Base-by-base conservation (phyloP, 2,888 invertebrate species). In the Gasteruption jaculator region DNA sequence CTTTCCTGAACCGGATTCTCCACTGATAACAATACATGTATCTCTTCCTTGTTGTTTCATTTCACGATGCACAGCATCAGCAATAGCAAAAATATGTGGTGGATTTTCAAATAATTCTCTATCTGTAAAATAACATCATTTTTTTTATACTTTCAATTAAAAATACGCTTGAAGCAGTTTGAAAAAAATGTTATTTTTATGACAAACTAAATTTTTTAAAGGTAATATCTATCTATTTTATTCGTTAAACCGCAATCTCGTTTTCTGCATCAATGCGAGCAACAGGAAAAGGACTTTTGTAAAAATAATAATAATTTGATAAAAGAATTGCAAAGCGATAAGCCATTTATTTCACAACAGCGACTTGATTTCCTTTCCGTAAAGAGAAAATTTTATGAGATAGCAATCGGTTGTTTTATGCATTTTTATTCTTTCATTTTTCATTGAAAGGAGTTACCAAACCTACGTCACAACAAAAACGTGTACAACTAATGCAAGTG, bases 51-150 rank as follows among this genome's bases (percentile, higher is more conserved):
- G 79, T 65, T 95, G 86, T 67, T 94, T 86, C 78, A 99, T 87
- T 45, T 91, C 86, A 70, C 90, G 83, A 71, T 97, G 95, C 34
- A 95, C 94, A 5, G 92, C 86, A 71, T 99, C 97, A 2, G 96
- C 95, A 44, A 97, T 87, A n/a, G 97, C 95, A 73, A 90, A 97
- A 53, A 97, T 90, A 69, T 99, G 97, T 0, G 97, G 97, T 0
- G 89, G 83, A 62, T 96, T 88, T 71, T 99, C 97, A 68, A 95
- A 99, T 63, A 96, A 81, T 76, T 97, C 96, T 59, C 96, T 76
- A 8, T 91, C 93, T 76, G 73, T n/a, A 50, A 64, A 68, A 50
- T 37, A 49, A 40, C 50, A 46, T 29, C 11, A 32, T 36, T 34
- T 36, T 31, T 21, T 34, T 41, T 19, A 4, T 26, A 31, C n/a